Base-by-base conservation (phyloP, 1,140 invertebrate species). In the Leptinotarsa texana region DNA sequence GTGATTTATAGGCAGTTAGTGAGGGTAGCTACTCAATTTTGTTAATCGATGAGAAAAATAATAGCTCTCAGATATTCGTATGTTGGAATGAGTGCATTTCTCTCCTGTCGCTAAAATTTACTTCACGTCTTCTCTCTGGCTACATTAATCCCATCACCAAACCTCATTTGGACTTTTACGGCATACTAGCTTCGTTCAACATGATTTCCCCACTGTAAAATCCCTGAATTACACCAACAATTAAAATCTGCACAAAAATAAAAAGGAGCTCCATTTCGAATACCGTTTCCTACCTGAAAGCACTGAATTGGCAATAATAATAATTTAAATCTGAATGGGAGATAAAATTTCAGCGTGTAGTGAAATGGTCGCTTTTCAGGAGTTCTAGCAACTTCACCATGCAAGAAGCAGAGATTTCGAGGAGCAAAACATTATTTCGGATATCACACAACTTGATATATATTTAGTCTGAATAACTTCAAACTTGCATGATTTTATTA, bases 241-340 rank as follows among this genome's bases (percentile, higher is more conserved):
- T 65, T 65, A 65, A 65, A 65, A 65, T 65, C 6, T 65, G 63
- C 63, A 65, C 21, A 33, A 65, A 22, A 65, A 65, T 65, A 65
- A 33, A 22, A 33, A 65, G 63, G n/a, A 57, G 51, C 21, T 13
- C 63, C 63, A 65, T 65, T 65, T 18, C 63, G 21, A 65, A 24
- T 24, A 21, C 63, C 63, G 63, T 65, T 65, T 65, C 15, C 15
- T 65, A 65, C 63, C 63, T 65, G 63, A 17, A 33, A 65, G 63
- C 63, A 33, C 63, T 33, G 63, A 65, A 65, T 65, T 65, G 63
- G 63, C 63, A 65, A 65, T 65, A 65, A 65, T 65, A 65, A 65
- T 65, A 65, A 65, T 65, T 65, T 65, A 65, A 65, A 65, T 65
- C 63, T 65, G 63, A 65, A 65, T 65, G 21, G 63, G 63, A 65